These are phyloP conservation scores for Leptura quadrifasciata DNA, from an alignment of 2,888 invertebrate species.

Conservation along the genomic window DNA sequence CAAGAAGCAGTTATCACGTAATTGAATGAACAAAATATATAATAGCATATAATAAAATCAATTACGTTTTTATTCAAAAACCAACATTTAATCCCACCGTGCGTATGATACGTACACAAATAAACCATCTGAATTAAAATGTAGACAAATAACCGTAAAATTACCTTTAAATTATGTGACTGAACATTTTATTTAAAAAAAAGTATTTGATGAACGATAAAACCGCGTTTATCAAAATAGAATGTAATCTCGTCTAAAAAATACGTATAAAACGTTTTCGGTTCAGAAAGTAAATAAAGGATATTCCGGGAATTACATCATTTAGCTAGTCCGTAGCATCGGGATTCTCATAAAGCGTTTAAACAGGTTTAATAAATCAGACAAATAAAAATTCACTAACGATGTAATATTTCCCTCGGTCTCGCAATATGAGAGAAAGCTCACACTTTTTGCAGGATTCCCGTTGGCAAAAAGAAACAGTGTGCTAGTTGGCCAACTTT, in stretches of 20 bases:
- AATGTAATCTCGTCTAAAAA: neutral
- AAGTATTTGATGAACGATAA: neutral
- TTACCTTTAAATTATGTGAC: no score
- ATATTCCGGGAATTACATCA: slow-evolving; percentile 12
- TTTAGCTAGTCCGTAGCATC: neutral
- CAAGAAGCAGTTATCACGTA: no score
- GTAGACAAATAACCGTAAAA: no score
- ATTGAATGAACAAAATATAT: no score
- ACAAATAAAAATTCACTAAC: slow-evolving; percentile 31
- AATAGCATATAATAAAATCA: no score
- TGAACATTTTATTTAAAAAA: no score
- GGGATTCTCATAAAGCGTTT: slow-evolving; percentile 1
- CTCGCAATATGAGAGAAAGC: slow-evolving; percentile 10
- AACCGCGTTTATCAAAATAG: neutral
- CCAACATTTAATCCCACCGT: no score
- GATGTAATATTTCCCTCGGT: slow-evolving; percentile 10
- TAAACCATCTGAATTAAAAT: no score
- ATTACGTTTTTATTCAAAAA: no score
- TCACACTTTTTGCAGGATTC: neutral
- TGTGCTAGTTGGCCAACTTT: neutral
- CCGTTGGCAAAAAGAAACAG: neutral
- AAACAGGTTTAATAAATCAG: slow-evolving; percentile 29
- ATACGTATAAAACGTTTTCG: neutral
- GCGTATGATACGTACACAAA: no score
- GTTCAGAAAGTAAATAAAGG: slow-evolving; percentile 14